These are phyloP conservation scores for Nowickia ferox DNA, from an alignment of 2,888 invertebrate species.

Conservation along the genomic window DNA sequence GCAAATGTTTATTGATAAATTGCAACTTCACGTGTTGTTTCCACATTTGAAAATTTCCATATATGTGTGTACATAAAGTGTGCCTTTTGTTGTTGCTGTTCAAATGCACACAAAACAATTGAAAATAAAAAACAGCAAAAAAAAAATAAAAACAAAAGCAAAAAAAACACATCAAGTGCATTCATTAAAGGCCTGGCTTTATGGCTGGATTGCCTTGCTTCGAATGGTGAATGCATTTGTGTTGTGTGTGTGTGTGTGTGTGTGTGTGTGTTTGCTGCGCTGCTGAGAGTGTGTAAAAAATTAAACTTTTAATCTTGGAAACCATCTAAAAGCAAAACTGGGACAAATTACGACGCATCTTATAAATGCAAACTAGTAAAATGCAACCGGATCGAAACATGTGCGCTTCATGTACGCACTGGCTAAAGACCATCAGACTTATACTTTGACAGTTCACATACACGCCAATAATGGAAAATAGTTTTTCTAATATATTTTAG, in stretches of 20 bases:
- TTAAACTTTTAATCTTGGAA: conserved; percentile 63
- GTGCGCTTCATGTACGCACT: conserved; percentile 46
- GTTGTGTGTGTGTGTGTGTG: neutral
- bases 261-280: neutral
- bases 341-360: conserved; percentile 75
- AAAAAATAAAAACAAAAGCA: conserved; percentile 1
- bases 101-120: conserved; percentile 59
- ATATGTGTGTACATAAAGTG: neutral
- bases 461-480: conserved; percentile 16
- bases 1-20: conserved; percentile 68
- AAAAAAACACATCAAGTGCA: conserved; percentile 62
- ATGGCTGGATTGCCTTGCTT: conserved; percentile 48
- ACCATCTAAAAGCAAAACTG: conserved; percentile 72
- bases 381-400: conserved; percentile 45
- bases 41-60: conserved; percentile 40
- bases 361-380: conserved; percentile 51
- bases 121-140: neutral
- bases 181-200: conserved; percentile 52
- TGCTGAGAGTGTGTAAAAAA: conserved; percentile 53
- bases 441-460: neutral
- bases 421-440: conserved; percentile 21
- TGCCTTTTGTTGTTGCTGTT: conserved; percentile 17
- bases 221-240: conserved; percentile 12
- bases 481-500: conserved; percentile 24
- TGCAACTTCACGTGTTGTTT: conserved; percentile 66